Evolutionary conservation across 2,113 vertebrate genomes (phyloP).

Genomic region (Dicentrarchus labrax): DNA sequence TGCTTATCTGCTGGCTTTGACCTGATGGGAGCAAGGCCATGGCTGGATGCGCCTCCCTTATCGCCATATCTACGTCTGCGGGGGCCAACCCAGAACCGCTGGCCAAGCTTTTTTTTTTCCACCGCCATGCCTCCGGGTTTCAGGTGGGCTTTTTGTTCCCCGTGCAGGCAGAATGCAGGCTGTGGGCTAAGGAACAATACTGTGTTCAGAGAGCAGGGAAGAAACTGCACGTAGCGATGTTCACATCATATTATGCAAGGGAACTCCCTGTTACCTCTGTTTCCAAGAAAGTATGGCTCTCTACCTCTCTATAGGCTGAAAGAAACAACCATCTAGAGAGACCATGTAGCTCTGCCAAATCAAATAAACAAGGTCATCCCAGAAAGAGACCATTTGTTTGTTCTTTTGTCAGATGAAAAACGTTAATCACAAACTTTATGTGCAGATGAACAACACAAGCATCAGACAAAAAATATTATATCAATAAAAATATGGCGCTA

Average conservation of each 20-base stretch:
- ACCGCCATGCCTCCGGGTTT: conserved; percentile 63
- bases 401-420: conserved; percentile 6
- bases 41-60: conserved; percentile 78
- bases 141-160: conserved; percentile 77
- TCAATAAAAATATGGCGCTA: no score
- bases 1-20: conserved; percentile 81
- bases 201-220: conserved; percentile 65
- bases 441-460: neutral
- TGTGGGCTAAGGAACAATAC: conserved; percentile 81
- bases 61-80: conserved; percentile 69
- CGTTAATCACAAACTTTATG: neutral
- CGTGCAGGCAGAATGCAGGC: conserved; percentile 78
- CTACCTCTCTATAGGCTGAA: conserved; percentile 25
- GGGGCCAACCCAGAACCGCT: conserved; percentile 52
- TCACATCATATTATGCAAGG: conserved; percentile 60
- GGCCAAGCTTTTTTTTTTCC: conserved; percentile 32
- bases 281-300: conserved; percentile 5
- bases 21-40: conserved; percentile 71
- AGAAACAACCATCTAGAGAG: neutral
- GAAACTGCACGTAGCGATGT: conserved; percentile 83
- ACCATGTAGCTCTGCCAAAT: conserved; percentile 2
- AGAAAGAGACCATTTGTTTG: conserved; percentile 17
- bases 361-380: conserved; percentile 29
- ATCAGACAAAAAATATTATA: neutral
- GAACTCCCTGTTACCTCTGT: conserved; percentile 59